Percentiles rank a stretch among this genome's conserved stretches.
These are phyloP conservation scores for Triplophysa bombifrons DNA, from an alignment of 2,797 vertebrate species.

Conservation along the genomic window DNA sequence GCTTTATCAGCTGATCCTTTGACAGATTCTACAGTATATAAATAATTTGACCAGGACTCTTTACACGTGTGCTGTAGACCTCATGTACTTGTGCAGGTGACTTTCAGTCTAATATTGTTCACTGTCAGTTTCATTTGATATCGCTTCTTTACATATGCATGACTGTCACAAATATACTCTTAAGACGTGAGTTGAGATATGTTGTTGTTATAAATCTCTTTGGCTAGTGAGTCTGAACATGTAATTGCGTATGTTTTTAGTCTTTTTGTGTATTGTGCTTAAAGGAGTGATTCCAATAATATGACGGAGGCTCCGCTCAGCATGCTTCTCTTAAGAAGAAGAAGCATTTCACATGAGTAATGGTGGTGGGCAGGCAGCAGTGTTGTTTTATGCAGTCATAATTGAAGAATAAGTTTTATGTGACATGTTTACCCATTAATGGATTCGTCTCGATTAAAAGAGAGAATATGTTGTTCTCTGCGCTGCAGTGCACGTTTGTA, in stretches of 20 bases:
- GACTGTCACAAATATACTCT: too few species aligned
- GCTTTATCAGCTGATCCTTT: too few species aligned
- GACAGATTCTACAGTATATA: too few species aligned
- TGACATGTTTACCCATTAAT: slow-evolving; percentile 30
- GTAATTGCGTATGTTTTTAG: neutral
- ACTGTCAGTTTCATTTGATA: too few species aligned
- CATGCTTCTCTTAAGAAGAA: neutral
- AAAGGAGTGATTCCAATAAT: neutral
- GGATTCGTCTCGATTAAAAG: slow-evolving; percentile 23
- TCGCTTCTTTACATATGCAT: too few species aligned
- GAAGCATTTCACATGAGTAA: neutral
- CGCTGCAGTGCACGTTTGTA: slow-evolving; percentile 1
- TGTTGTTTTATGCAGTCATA: neutral
- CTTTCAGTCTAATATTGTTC: too few species aligned
- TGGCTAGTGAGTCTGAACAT: neutral
- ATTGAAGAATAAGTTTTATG: slow-evolving; percentile 38
- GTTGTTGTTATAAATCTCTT: neutral
- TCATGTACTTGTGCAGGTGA: too few species aligned
- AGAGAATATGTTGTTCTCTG: neutral
- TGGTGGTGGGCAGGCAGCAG: neutral
- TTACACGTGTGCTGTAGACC: too few species aligned
- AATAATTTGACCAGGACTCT: too few species aligned
- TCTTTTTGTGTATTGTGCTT: slow-evolving; percentile 21
- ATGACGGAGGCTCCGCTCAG: neutral
- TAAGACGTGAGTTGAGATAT: too few species aligned